Evolutionary conservation across 2,797 vertebrate genomes (phyloP).

Genomic region (Myiotriccus ornatus): DNA sequence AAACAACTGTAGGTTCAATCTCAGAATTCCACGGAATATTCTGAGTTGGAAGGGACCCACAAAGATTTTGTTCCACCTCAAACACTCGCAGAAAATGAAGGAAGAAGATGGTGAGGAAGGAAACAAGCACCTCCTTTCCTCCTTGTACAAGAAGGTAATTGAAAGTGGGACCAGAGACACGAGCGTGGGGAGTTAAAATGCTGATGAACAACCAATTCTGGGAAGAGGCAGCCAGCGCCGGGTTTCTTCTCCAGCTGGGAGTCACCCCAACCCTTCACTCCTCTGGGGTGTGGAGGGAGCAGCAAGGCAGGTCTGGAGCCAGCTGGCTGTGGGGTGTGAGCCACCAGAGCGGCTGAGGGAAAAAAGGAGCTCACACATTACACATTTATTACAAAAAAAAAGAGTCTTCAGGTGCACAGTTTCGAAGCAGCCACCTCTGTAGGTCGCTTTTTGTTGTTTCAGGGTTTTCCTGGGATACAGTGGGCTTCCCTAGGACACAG

Average conservation of each 20-base stretch:
- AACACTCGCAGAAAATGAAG: accelerated
- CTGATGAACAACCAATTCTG: background rate
- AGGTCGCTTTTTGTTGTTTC: accelerated
- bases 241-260: background rate
- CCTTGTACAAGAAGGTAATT: background rate
- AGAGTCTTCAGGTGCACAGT: background rate
- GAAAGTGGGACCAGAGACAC: background rate
- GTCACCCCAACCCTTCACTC: background rate
- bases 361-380: background rate
- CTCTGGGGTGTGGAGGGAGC: conserved; percentile 4
- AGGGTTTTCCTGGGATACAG: background rate
- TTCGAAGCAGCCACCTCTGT: accelerated
- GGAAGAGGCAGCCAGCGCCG: accelerated
- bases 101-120: background rate
- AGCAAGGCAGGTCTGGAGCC: background rate
- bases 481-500: accelerated
- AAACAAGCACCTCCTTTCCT: background rate
- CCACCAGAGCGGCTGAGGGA: background rate
- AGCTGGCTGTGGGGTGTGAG: background rate
- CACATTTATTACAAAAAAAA: background rate
- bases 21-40: background rate
- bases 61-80: background rate
- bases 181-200: background rate
- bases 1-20: accelerated
- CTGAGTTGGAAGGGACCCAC: background rate